Base-by-base conservation (phyloP, 2,888 invertebrate genomes). In the Tridacna gigas region DNA sequence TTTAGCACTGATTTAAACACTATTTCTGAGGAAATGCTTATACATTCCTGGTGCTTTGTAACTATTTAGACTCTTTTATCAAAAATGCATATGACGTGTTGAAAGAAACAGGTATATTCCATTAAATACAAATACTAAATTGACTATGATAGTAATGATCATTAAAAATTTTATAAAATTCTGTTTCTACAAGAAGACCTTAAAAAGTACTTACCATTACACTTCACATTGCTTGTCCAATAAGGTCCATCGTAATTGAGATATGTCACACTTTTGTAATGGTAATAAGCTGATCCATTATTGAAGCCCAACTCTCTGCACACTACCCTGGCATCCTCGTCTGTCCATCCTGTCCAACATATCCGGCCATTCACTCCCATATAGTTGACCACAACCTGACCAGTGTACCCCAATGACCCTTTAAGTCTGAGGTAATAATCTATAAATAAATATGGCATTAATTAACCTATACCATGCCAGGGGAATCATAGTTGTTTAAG, bases 171-270 rank as follows among this genome's bases (percentile, higher is more conserved):
- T 37, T 37, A 7, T 37, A 37, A 2, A 37, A 37, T 37, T 37
- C 37, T 7, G 37, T 37, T 4, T 37, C 37, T 37, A 37, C 2
- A 2, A 37, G 37, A 7, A 37, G 7, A 37, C 37, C 37, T 67
- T 15, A 11, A 56, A 71, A 22, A 20, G 12, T n/a, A 47, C 74
- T 2, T 71, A 76, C 87, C 87, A 26, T 80, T 86, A 80, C 93
- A 93, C 48, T 86, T 85, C 12, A 92, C 89, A 18, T 90, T 73
- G 11, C 90, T 90, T 95, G 97, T 96, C 94, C 96, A 95, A 91
- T 96, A 97, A 5, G 96, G 95, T 3, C 93, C 93, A 48, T 83
- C 84, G 51, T 86, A 80, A 45, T 87, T 80, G n/a, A 88, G 83
- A 74, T 89, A 89, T 48, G 88, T 86, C 65, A 89, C 85, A 26